Conservation (phyloP, 2,113 vertebrate genomes). For the Myiozetetes cayanensis region DNA sequence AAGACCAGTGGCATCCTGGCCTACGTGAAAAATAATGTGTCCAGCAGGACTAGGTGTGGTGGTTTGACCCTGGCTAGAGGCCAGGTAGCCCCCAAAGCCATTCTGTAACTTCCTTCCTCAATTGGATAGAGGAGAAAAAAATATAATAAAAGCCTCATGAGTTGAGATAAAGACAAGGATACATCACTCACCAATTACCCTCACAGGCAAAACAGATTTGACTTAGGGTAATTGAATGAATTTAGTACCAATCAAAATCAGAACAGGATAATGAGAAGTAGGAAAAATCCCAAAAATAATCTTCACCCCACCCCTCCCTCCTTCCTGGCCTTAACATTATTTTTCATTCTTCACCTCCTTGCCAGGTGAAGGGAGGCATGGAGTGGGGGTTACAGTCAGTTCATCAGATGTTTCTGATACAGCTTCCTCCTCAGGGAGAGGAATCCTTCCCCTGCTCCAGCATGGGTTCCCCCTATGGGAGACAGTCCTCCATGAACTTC, state of each 20-base stretch:
- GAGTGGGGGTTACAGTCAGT: neutral
- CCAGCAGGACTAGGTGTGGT: neutral
- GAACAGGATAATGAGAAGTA: neutral
- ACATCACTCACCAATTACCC: neutral
- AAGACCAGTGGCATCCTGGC: neutral
- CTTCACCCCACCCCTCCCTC: neutral
- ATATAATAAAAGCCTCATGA: neutral
- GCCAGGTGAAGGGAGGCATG: neutral
- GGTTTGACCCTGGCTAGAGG: neutral
- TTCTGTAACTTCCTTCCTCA: neutral
- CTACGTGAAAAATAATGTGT: neutral
- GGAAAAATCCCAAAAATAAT: neutral
- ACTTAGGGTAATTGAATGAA: neutral
- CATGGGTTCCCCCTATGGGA: neutral
- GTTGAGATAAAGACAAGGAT: neutral
- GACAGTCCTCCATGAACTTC: neutral
- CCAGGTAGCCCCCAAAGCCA: neutral
- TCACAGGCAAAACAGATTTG: neutral
- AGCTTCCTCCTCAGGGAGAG: neutral
- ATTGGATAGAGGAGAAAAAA: neutral
- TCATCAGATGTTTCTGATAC: neutral
- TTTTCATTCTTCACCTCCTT: neutral
- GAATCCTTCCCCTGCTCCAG: neutral
- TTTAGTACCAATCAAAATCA: neutral
- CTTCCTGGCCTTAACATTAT: neutral